Percentiles rank a stretch among this genome's conserved stretches.
These are phyloP conservation scores for Naja naja DNA, from an alignment of 2,113 vertebrate species.

Conservation along the genomic window DNA sequence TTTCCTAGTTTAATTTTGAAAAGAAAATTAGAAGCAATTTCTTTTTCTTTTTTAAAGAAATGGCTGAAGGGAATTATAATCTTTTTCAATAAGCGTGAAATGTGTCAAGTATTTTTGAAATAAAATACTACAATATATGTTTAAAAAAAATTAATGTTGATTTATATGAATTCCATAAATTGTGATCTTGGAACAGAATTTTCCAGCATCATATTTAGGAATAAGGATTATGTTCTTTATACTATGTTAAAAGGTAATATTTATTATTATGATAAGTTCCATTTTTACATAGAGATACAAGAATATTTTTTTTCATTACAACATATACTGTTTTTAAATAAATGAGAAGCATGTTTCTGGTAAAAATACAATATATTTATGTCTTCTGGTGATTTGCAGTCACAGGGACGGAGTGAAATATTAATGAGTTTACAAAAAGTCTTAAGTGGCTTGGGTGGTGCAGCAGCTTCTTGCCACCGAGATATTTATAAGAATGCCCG, in stretches of 20 bases:
- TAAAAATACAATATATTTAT: not conserved
- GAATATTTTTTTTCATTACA: not conserved
- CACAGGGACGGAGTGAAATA: conserved; percentile 96
- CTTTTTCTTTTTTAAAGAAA: not conserved
- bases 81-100: not conserved
- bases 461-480: conserved; percentile 95
- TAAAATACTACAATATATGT: not conserved
- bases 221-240: not conserved
- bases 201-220: not conserved
- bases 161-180: not conserved
- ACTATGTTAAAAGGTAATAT: not conserved
- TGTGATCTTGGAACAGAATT: not conserved
- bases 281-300: not conserved
- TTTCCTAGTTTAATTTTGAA: not conserved
- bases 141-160: not conserved
- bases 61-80: not conserved
- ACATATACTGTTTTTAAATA: not conserved
- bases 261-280: not conserved
- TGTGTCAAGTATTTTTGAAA: not conserved
- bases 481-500: conserved; percentile 97
- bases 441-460: conserved; percentile 88
- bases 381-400: conserved; percentile 68
- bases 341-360: not conserved
- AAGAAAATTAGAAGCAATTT: not conserved
- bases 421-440: conserved; percentile 96